A percentile compares a stretch with the other conserved stretches of the same genome.
phyloP scores from a whole-genome alignment of 2,113 vertebrate species.

The Pleuronectes platessa region DNA sequence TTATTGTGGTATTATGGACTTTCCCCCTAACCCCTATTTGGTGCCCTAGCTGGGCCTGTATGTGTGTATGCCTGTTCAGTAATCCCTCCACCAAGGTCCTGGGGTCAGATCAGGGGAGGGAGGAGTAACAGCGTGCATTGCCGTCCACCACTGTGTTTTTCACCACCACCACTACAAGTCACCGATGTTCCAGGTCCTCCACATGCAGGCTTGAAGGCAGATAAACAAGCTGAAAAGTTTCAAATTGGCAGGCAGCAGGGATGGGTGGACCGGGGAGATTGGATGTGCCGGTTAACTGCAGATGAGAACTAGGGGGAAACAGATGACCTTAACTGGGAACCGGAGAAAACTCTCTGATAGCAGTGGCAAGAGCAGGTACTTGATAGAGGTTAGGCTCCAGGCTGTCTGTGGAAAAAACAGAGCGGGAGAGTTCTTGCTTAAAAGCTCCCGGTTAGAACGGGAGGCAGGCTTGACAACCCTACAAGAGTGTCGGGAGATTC shows the following conservation, averaged over 20 bases:
- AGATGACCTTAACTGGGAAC: conserved; percentile 24
- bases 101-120: conserved; percentile 5
- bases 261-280: conserved; percentile 14
- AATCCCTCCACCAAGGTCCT: neutral
- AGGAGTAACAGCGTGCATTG: neutral
- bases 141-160: neutral
- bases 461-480: conserved; percentile 13
- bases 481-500: conserved; percentile 15
- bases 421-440: conserved; percentile 1
- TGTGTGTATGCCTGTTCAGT: neutral
- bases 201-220: conserved; percentile 17
- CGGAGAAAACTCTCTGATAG: neutral
- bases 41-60: neutral
- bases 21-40: neutral
- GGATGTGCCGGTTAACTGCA: conserved; percentile 20
- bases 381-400: conserved; percentile 3
- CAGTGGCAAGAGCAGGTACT: neutral
- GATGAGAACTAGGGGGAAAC: conserved; percentile 36
- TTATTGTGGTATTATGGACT: neutral
- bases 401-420: conserved; percentile 20
- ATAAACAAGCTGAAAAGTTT: conserved; percentile 23
- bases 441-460: neutral
- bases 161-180: neutral
- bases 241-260: conserved; percentile 6
- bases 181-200: conserved; percentile 3